Evolutionary conservation across 2,888 invertebrate species (phyloP), one percentile per base, ranked within the genome.

Genomic region (Cataglyphis cursor): DNA sequence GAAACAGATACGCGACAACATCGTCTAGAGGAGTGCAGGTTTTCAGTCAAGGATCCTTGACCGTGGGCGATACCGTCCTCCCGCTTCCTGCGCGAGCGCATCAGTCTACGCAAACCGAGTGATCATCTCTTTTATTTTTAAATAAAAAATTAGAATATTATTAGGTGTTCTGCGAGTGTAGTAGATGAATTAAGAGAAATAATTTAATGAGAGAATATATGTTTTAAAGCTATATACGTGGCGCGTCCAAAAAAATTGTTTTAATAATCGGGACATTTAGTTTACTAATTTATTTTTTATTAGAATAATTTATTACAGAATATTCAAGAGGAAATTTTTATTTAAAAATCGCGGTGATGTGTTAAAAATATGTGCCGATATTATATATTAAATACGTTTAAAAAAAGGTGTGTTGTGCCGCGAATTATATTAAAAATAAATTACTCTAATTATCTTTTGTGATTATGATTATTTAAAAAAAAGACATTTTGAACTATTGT

Each of bases 11-110:
- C 0, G 78, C 86, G 5, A 86, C 91, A 15, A 83, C 87, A 1
- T 89, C 92, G 6, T 87, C 91, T 1, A 84, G 90, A 65, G 92
- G 93, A 5, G 83, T 93, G 0, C 95, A 94, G 57, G 87, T 93
- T 5, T 95, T 94, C 54, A 93, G 92, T 68, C 94, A 92, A 75
- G 94, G 94, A 8, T 91, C 93, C 0, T 88, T 95, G 9, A 92
- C 91, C 0, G 92, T 92, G 12, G 92, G 93, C 4, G 93, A 94
- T n/a, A 92, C 90, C 0, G 76, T 93, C 28, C 74, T 94, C 8
- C 93, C 93, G 1, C 85, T 94, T 18, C 94, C 94, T 0, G 87
- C 93, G 0, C 91, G 94, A 38, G 94, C 94, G 3, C 93, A 93
- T 74, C 92, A 93, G 81, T 90, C 90, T 1, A 92, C 93, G 8